These are phyloP conservation scores for Phenganax subtilis DNA, from an alignment of 92 coral and sea anemone species.

Conservation along the genomic window DNA sequence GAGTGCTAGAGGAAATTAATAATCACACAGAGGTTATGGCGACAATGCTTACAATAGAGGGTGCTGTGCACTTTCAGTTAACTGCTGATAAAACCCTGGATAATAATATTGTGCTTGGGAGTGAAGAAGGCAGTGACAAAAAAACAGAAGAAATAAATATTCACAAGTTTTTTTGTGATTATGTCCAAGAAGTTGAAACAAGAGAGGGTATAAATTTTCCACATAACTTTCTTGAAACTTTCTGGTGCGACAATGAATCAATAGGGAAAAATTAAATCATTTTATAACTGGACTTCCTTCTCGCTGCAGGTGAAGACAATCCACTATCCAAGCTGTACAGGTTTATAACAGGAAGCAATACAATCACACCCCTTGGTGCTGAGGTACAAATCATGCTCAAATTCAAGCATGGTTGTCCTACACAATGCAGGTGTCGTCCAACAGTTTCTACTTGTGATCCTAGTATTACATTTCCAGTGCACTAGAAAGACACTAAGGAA, in stretches of 20 bases:
- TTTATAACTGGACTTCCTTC: slow-evolving; percentile 5
- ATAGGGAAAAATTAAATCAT: slow-evolving; percentile 6
- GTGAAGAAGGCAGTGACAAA: slow-evolving; percentile 28
- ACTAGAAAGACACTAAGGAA: not conserved
- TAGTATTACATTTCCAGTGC: slow-evolving; percentile 3
- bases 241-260: slow-evolving; percentile 21
- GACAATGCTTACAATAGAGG: slow-evolving; percentile 25
- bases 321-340: slow-evolving; percentile 10
- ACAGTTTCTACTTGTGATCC: slow-evolving; percentile 20
- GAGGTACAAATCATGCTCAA: not conserved
- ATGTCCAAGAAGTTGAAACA: slow-evolving; percentile 27
- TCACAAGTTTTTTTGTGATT: slow-evolving; percentile 34
- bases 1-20: slow-evolving; percentile 26
- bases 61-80: slow-evolving; percentile 26
- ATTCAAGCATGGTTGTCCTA: slow-evolving; percentile 16
- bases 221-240: slow-evolving; percentile 14
- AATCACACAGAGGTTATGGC: slow-evolving; percentile 27
- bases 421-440: slow-evolving; percentile 14
- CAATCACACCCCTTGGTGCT: slow-evolving; percentile 9
- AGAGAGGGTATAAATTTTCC: slow-evolving; percentile 31
- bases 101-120: slow-evolving; percentile 12
- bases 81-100: slow-evolving; percentile 30
- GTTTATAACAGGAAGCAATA: slow-evolving; percentile 1
- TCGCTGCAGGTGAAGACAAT: slow-evolving; percentile 1
- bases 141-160: slow-evolving; percentile 30